A percentile compares a stretch with the other conserved stretches of the same genome.
These are phyloP conservation scores for Pica pica DNA, from an alignment of 2,113 vertebrate species.

Conservation along the genomic window DNA sequence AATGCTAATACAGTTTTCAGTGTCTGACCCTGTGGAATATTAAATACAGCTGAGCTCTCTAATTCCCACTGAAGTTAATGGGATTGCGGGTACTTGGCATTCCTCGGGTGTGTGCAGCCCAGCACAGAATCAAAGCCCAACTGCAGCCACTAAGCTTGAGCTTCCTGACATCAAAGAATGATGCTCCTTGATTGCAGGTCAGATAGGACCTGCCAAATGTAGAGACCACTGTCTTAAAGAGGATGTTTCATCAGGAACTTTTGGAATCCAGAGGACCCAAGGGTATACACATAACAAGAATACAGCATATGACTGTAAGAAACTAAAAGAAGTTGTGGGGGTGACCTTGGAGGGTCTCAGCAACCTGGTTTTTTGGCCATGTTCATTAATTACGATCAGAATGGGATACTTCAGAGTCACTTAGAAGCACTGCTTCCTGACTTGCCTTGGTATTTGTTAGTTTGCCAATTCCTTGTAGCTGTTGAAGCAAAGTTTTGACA, in stretches of 20 bases:
- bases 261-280: not conserved
- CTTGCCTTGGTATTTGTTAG: not conserved
- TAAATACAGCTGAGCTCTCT: slow-evolving; percentile 45
- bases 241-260: not conserved
- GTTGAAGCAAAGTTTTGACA: not conserved
- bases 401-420: not conserved
- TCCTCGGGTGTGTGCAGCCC: not conserved
- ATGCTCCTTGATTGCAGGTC: not conserved
- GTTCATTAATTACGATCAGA: not conserved
- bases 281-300: not conserved
- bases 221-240: not conserved
- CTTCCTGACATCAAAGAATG: not conserved
- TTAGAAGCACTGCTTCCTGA: not conserved
- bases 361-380: fast-evolving
- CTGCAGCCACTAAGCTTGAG: not conserved
- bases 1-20: slow-evolving; percentile 47
- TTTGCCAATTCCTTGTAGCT: not conserved
- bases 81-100: slow-evolving; percentile 31
- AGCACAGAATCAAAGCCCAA: not conserved
- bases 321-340: not conserved
- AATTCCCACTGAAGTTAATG: slow-evolving; percentile 52
- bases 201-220: fast-evolving
- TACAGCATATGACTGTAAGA: fast-evolving
- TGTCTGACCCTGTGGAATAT: slow-evolving; percentile 42
- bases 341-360: not conserved